Evolutionary conservation across 2,113 vertebrate species (phyloP).

Genomic region (Eleginops maclovinus): DNA sequence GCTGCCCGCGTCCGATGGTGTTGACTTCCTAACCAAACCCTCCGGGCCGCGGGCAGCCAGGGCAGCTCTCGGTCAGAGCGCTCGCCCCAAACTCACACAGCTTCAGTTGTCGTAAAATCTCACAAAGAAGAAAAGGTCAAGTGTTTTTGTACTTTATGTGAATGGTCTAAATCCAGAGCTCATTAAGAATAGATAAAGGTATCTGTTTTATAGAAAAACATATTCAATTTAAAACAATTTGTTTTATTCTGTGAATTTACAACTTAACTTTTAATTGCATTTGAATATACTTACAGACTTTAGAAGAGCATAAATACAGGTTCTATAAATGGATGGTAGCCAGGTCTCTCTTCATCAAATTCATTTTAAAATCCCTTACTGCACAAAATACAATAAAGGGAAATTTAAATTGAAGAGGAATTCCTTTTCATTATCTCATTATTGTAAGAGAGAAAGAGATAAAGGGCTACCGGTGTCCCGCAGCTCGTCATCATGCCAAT

Average conservation of each 20-base stretch:
- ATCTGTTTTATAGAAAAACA: conserved; percentile 43
- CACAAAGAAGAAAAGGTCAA: conserved; percentile 56
- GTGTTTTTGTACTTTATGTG: conserved; percentile 40
- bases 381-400: conserved; percentile 18
- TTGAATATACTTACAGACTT: conserved; percentile 54
- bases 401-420: conserved; percentile 29
- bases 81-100: conserved; percentile 87
- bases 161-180: conserved; percentile 13
- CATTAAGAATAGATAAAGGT: conserved; percentile 7
- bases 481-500: conserved; percentile 42
- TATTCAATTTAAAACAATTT: conserved; percentile 45
- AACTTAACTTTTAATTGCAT: conserved; percentile 50
- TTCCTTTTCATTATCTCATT: conserved; percentile 27
- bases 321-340: conserved; percentile 36
- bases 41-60: conserved; percentile 50
- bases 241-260: conserved; percentile 55
- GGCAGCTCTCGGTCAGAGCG: conserved; percentile 66
- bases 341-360: conserved; percentile 13
- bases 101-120: conserved; percentile 64
- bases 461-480: conserved; percentile 15
- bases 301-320: conserved; percentile 40
- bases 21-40: conserved; percentile 76
- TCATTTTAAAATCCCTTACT: conserved; percentile 30
- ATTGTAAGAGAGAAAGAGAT: conserved; percentile 27
- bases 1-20: conserved; percentile 47